These are phyloP conservation scores for Marronus borbonicus DNA, from an alignment of 2,888 invertebrate species.

Conservation along the genomic window DNA sequence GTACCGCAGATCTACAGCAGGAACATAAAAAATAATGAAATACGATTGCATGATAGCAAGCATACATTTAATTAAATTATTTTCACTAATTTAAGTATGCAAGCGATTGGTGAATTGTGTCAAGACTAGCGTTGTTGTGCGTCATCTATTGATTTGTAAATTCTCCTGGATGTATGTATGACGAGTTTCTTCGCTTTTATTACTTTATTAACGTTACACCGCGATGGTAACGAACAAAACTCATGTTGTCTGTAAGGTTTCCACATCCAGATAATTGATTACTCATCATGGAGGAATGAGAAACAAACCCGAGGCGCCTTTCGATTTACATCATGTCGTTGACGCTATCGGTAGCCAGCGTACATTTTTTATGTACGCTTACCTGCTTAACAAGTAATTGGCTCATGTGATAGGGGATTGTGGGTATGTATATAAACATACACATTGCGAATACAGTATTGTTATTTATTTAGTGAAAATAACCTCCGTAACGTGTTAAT, in stretches of 20 bases:
- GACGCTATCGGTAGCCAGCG: constrained; percentile 37
- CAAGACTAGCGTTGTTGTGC: not conserved
- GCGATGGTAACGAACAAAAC: constrained; percentile 16
- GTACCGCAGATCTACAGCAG: too few relatives aligned
- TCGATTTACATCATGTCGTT: constrained; percentile 38
- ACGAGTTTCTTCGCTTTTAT: constrained; percentile 17
- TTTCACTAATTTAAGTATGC: too few relatives aligned
- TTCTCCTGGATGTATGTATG: not conserved
- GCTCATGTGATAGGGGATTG: too few relatives aligned
- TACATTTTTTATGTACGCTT: constrained; percentile 20
- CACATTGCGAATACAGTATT: too few relatives aligned
- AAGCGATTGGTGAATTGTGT: too few relatives aligned
- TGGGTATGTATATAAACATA: too few relatives aligned
- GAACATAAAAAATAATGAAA: too few relatives aligned
- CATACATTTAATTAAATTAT: too few relatives aligned
- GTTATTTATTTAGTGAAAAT: too few relatives aligned
- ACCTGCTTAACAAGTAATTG: constrained; percentile 29
- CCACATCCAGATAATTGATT: constrained; percentile 39
- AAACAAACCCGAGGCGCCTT: constrained; percentile 43
- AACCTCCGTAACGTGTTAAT: too few relatives aligned
- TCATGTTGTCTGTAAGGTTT: constrained; percentile 29
- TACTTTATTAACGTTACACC: constrained; percentile 27
- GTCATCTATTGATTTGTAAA: constrained; percentile 21
- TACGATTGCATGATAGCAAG: too few relatives aligned
- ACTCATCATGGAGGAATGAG: constrained; percentile 44